Conservation (phyloP, 2,888 invertebrate species). For the Toxonevra muliebris region DNA sequence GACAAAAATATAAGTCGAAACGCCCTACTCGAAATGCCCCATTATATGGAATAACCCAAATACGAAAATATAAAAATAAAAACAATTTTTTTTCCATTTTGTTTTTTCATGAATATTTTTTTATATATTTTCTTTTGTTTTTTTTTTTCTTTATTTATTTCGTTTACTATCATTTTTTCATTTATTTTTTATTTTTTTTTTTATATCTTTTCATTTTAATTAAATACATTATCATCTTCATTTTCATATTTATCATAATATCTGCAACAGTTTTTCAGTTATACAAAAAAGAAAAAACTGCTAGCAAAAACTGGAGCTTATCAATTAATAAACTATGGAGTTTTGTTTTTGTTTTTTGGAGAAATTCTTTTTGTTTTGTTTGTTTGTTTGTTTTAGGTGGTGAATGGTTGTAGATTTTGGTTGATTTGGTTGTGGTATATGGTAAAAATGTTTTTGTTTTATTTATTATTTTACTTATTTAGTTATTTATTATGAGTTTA, state of each 20-base stretch:
- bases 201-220: constrained; percentile 13
- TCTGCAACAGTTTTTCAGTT: background rate
- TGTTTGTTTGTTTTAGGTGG: constrained; percentile 17
- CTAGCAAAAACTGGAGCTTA: too few relatives aligned
- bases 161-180: constrained; percentile 19
- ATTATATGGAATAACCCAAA: too few relatives aligned
- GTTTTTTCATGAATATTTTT: constrained; percentile 22
- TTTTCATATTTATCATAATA: background rate
- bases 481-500: too few relatives aligned
- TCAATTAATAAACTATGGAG: constrained; percentile 17
- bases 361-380: constrained; percentile 12
- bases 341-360: constrained; percentile 20
- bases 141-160: constrained; percentile 25
- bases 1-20: too few relatives aligned
- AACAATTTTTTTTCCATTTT: constrained; percentile 33
- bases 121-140: constrained; percentile 27
- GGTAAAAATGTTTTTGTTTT: constrained; percentile 1
- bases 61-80: too few relatives aligned
- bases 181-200: constrained; percentile 12
- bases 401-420: constrained; percentile 8
- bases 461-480: background rate
- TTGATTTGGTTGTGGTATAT: constrained; percentile 3
- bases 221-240: constrained; percentile 2
- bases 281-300: too few relatives aligned
- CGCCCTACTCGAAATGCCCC: too few relatives aligned